phyloP scores from a whole-genome alignment of 2,888 invertebrate species.

The Orgyia antiqua region DNA sequence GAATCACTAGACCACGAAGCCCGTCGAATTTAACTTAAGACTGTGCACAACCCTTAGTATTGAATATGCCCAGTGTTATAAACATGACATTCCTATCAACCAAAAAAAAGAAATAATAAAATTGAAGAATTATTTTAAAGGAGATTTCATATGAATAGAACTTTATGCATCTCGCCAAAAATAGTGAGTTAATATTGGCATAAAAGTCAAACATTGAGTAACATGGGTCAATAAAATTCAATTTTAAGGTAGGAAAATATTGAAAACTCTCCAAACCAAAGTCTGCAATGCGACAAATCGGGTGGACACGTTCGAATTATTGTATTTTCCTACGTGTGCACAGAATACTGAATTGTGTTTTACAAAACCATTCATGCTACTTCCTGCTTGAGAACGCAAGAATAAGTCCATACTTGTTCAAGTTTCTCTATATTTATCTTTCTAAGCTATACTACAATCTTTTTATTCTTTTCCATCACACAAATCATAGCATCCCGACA shows the following conservation, averaged over 20 bases:
- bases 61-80: too few species aligned
- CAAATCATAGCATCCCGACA: too few species aligned
- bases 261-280: slow-evolving; percentile 45
- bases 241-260: slow-evolving; percentile 39
- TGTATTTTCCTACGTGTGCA: slow-evolving; percentile 48
- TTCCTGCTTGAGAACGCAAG: slow-evolving; percentile 35
- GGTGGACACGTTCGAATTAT: slow-evolving; percentile 63
- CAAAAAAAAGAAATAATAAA: too few species aligned
- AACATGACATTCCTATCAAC: too few species aligned
- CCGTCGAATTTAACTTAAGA: too few species aligned
- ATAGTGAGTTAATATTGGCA: slow-evolving; percentile 16
- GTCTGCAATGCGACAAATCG: slow-evolving; percentile 70
- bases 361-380: slow-evolving; percentile 38
- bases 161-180: slow-evolving; percentile 8
- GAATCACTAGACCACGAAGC: too few species aligned
- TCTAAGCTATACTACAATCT: too few species aligned
- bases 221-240: slow-evolving; percentile 30
- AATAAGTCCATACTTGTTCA: slow-evolving; percentile 26
- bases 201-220: slow-evolving; percentile 24
- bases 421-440: slow-evolving; percentile 30
- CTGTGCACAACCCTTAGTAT: too few species aligned
- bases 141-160: too few species aligned
- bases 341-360: slow-evolving; percentile 51
- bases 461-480: too few species aligned
- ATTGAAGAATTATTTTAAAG: too few species aligned